Base-by-base conservation (phyloP, 2,888 invertebrate genomes). In the Raillietiella orientalis region DNA sequence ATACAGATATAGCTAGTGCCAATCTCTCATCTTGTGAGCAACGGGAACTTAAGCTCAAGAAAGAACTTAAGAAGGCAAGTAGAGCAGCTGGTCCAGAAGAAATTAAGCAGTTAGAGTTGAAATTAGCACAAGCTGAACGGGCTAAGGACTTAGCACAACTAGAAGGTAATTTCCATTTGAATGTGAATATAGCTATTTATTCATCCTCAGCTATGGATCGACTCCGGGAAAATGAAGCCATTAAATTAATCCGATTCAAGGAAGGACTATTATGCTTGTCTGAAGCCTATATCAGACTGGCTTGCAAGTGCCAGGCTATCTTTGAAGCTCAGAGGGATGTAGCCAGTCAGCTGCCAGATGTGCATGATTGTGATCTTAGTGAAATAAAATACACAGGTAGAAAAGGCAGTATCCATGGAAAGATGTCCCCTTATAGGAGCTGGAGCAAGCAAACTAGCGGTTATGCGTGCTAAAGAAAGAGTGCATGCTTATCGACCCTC, bases 171-270 rank as follows among this genome's bases (percentile, higher is more conserved):
- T n/a, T n/a, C n/a, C n/a, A n/a, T n/a, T n/a, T n/a, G n/a, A n/a
- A n/a, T n/a, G n/a, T n/a, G n/a, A n/a, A n/a, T n/a, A n/a, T n/a
- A n/a, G n/a, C n/a, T n/a, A 16, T 27, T 8, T 19, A 28, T 29
- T 30, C 20, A 12, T 15, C 37, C 37, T 24, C 38, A 53, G 53
- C 53, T 29, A 41, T 45, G 29, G 50, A 52, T 28, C 40, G 46
- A 28, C 37, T 48, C 3, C 39, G 46, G 23, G 54, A 55, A 35
- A 52, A 53, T 37, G 54, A 55, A 40, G 48, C 49, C 10, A 43
- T 52, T 2, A 54, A 55, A 36, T 35, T 53, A 34, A 50, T 53
- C 9, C 38, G 52, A 8, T 36, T 53, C 14, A 51, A 52, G 33
- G 48, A 48, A 33, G 52, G 53, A 2, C 34, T 55, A 14, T 32